Conservation (phyloP, 1,140 invertebrate species). For the Aleiodes sp. region DNA sequence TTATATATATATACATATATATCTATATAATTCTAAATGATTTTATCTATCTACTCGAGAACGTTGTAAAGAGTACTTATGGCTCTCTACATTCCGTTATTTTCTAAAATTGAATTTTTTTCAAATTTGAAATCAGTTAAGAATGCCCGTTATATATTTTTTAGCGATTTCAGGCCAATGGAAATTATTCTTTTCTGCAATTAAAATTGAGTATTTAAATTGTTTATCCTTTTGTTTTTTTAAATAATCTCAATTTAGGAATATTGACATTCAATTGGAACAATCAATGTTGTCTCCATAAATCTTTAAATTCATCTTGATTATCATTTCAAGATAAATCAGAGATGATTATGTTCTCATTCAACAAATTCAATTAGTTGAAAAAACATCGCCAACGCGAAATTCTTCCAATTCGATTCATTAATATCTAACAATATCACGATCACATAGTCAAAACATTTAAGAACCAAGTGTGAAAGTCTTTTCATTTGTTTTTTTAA, state of each 20-base stretch:
- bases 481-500: too few species aligned
- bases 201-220: background rate
- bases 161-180: slow-evolving; percentile 28
- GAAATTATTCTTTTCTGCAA: slow-evolving; percentile 21
- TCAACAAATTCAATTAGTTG: too few species aligned
- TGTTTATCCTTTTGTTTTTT: background rate
- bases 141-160: background rate
- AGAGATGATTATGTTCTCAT: too few species aligned
- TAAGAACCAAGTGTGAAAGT: too few species aligned
- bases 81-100: background rate
- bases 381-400: too few species aligned
- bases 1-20: slow-evolving; percentile 52
- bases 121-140: background rate
- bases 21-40: slow-evolving; percentile 12
- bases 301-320: background rate
- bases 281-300: background rate
- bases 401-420: too few species aligned
- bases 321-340: background rate
- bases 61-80: background rate
- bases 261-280: background rate
- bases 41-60: slow-evolving; percentile 1
- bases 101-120: background rate
- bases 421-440: too few species aligned
- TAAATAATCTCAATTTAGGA: background rate
- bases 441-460: too few species aligned